phyloP scores from a whole-genome alignment of 2,888 invertebrate species.

The Patella ulyssiponensis region DNA sequence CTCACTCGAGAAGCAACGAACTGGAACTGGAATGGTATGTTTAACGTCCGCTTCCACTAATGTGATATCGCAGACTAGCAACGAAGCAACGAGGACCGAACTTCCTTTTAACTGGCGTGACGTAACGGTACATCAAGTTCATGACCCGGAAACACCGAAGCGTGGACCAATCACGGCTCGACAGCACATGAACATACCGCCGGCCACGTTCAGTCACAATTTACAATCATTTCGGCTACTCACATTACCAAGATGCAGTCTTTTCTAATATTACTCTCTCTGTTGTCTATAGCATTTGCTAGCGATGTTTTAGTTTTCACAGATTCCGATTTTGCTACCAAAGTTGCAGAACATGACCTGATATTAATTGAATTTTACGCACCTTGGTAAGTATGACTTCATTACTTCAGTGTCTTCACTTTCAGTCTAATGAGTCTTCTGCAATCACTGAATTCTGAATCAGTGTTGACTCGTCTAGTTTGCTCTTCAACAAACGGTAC shows the following conservation, averaged over 20 bases:
- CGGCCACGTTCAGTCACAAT: conserved; percentile 44
- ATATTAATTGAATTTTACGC: conserved; percentile 75
- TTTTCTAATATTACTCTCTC: conserved; percentile 18
- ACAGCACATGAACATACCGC: conserved; percentile 55
- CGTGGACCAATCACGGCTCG: conserved; percentile 67
- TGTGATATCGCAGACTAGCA: no score
- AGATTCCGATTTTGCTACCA: conserved; percentile 71
- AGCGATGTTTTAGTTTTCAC: conserved; percentile 73
- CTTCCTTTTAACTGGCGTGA: no score
- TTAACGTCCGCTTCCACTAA: no score
- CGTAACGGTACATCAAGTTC: background rate
- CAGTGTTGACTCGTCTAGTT: no score
- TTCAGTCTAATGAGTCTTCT: no score
- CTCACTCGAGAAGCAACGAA: no score
- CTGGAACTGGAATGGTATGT: no score
- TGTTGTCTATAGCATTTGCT: conserved; percentile 52
- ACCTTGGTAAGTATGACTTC: conserved; percentile 73
- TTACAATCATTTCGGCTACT: conserved; percentile 16
- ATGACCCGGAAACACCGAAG: conserved; percentile 30
- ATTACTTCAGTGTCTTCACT: no score
- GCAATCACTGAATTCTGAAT: no score
- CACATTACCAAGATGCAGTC: conserved; percentile 19
- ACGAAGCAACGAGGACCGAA: no score
- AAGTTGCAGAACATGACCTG: conserved; percentile 70
- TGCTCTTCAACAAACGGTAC: no score